phyloP scores from a whole-genome alignment of 64 coral and sea anemone genomes.

The Porites australiensis region DNA sequence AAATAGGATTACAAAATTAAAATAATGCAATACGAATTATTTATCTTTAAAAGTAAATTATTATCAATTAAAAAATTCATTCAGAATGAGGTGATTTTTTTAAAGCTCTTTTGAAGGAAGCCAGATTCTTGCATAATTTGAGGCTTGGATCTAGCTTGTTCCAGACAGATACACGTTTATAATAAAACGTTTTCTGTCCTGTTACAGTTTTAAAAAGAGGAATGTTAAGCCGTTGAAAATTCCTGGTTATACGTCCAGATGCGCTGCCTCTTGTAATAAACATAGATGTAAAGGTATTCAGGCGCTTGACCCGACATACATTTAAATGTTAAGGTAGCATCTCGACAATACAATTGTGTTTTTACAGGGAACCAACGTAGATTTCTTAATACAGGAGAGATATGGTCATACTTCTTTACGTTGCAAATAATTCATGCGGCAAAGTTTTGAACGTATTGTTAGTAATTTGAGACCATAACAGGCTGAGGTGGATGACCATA shows the following conservation, averaged over 20 bases:
- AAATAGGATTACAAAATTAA: too few relatives aligned
- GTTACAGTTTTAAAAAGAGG: not conserved
- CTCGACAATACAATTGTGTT: conserved; percentile 15
- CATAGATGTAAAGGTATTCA: conserved; percentile 22
- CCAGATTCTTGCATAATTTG: too few relatives aligned
- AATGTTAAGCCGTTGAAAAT: conserved; percentile 38
- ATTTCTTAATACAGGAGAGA: conserved; percentile 33
- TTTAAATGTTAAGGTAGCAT: conserved; percentile 25
- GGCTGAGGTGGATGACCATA: conserved; percentile 36
- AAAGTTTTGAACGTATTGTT: conserved; percentile 43
- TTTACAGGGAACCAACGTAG: conserved; percentile 25
- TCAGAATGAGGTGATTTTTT: too few relatives aligned
- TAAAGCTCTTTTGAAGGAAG: too few relatives aligned
- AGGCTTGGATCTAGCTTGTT: too few relatives aligned
- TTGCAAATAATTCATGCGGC: conserved; percentile 43
- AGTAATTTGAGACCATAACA: conserved; percentile 1
- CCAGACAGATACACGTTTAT: too few relatives aligned
- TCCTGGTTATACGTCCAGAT: conserved; percentile 40
- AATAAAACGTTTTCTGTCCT: not conserved
- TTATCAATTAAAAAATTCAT: too few relatives aligned
- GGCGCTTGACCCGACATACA: conserved; percentile 31
- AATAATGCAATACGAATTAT: too few relatives aligned
- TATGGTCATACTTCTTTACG: conserved; percentile 45
- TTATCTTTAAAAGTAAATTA: too few relatives aligned
- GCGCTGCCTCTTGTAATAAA: conserved; percentile 48